These are phyloP conservation scores for Oikopleura dioica DNA, from an alignment of 23 tunicate species.

Conservation along the genomic window DNA sequence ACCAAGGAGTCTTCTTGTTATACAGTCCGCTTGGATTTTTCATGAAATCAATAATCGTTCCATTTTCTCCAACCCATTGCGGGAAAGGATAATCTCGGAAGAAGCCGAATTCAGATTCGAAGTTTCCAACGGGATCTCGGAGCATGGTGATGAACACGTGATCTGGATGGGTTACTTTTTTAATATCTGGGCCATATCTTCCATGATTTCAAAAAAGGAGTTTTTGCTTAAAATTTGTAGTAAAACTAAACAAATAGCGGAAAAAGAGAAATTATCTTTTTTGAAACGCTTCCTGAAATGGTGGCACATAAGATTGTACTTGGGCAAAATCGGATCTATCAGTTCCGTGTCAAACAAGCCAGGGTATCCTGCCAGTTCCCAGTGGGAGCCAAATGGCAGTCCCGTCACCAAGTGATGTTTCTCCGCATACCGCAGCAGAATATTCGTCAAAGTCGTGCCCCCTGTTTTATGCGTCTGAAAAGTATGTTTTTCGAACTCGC, in stretches of 20 bases:
- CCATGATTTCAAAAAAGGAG: neutral
- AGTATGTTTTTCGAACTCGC: neutral
- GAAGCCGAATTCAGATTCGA: conserved; percentile 81
- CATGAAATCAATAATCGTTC: conserved; percentile 25
- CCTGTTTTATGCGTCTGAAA: conserved; percentile 18
- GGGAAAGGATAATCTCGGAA: conserved; percentile 83
- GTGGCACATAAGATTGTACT: conserved; percentile 67
- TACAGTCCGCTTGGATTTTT: conserved; percentile 22
- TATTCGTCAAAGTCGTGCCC: conserved; percentile 48
- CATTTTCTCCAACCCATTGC: conserved; percentile 32
- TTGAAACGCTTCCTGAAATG: conserved; percentile 18
- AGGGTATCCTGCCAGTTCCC: conserved; percentile 91
- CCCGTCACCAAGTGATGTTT: conserved; percentile 44
- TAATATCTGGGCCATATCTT: conserved; percentile 10
- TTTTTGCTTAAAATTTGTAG: neutral
- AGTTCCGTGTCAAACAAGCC: conserved; percentile 24
- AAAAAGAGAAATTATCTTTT: neutral
- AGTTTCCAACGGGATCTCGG: conserved; percentile 47
- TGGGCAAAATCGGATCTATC: conserved; percentile 32
- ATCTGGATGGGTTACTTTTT: conserved; percentile 16
- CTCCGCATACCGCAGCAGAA: conserved; percentile 45
- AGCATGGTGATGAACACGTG: conserved; percentile 30
- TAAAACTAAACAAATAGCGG: neutral
- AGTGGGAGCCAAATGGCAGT: conserved; percentile 30
- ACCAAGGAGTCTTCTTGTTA: conserved; percentile 71